A percentile compares a stretch with the other conserved stretches of the same genome.
These are phyloP conservation scores for Drosophila putrida DNA, from an alignment of 2,888 invertebrate genomes.

Conservation along the genomic window DNA sequence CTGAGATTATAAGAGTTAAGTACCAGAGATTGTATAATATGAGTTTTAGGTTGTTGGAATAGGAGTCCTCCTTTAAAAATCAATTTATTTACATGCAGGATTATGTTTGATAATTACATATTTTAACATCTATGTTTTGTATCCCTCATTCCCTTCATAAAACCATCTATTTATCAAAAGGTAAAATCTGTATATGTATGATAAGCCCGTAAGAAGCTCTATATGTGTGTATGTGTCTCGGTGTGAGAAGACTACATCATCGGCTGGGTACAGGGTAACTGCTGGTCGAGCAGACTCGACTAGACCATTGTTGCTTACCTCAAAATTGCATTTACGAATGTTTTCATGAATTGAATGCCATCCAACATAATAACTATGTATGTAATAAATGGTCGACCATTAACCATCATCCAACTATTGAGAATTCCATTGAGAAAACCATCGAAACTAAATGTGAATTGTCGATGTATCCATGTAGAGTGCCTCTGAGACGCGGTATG, in stretches of 20 bases:
- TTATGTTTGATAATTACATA: constrained; percentile 4
- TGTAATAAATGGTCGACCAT: constrained; percentile 25
- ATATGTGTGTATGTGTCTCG: background rate
- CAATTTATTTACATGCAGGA: background rate
- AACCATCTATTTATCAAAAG: background rate
- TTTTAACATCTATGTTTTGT: background rate
- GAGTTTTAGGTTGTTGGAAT: background rate
- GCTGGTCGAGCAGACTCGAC: constrained; percentile 26
- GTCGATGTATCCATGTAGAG: constrained; percentile 84
- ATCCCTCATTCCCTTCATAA: constrained; percentile 16
- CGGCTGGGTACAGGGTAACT: constrained; percentile 24
- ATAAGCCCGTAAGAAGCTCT: background rate
- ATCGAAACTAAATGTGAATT: constrained; percentile 8
- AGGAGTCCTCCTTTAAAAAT: background rate
- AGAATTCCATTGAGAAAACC: background rate
- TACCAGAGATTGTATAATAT: background rate
- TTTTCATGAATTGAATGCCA: constrained; percentile 22
- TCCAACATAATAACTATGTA: constrained; percentile 20
- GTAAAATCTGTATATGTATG: background rate
- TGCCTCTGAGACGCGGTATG: constrained; percentile 88
- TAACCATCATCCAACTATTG: constrained; percentile 21
- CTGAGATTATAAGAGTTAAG: background rate
- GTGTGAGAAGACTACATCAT: constrained; percentile 2
- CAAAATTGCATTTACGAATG: constrained; percentile 33
- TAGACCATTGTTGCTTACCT: constrained; percentile 16